phyloP scores from a whole-genome alignment of 2,113 vertebrate species.

The Capreolus pygargus region DNA sequence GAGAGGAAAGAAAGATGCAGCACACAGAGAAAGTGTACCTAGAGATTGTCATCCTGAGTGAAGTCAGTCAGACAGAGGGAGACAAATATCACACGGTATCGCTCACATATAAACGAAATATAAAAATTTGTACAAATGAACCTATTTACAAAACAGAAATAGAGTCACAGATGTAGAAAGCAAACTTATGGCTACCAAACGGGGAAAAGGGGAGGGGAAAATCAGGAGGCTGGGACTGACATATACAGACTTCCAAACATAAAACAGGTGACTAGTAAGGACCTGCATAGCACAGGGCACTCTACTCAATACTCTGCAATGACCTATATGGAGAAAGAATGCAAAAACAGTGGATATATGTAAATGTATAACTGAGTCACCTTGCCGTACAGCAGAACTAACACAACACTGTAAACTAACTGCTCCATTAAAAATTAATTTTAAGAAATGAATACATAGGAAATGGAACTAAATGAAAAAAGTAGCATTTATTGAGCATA shows the following conservation, averaged over 20 bases:
- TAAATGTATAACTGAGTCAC: not conserved
- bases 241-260: not conserved
- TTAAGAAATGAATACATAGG: not conserved
- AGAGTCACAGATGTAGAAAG: not conserved
- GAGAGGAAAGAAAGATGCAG: not conserved
- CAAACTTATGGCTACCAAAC: not conserved
- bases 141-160: not conserved
- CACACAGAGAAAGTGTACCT: not conserved
- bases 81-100: not conserved
- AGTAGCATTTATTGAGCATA: not conserved
- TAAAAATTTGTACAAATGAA: not conserved
- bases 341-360: not conserved
- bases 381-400: fast-evolving
- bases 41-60: not conserved
- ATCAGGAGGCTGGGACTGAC: not conserved
- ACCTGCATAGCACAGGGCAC: not conserved
- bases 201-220: not conserved
- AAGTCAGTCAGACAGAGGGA: not conserved
- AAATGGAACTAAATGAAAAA: not conserved
- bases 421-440: not conserved
- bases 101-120: not conserved
- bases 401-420: not conserved
- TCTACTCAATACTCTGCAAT: not conserved
- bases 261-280: not conserved
- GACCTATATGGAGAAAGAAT: not conserved